Evolutionary conservation across 2,888 invertebrate genomes (phyloP), one percentile per base, ranked within the genome.

Genomic region (Cloeon dipterum): DNA sequence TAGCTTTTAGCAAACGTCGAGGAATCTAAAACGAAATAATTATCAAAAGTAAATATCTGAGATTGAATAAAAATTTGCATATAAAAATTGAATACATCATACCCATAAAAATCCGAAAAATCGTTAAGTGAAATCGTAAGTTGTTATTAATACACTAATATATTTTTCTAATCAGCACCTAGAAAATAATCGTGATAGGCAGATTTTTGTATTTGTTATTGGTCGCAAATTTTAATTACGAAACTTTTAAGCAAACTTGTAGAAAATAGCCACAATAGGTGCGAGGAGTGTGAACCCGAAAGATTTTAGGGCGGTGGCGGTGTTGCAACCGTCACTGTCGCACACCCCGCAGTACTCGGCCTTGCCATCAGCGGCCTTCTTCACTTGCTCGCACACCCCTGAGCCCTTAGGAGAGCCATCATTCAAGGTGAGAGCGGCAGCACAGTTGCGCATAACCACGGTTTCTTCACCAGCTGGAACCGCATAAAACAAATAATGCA

Each of bases 241-340:
- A n/a, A n/a, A n/a, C 29, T 7, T n/a, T 14, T 29, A 29, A n/a
- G 29, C 29, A 5, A 29, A 16, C 16, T 29, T 29, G n/a, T 14
- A 16, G n/a, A 29, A 29, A 16, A 29, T 16, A 7, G 29, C 29
- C 5, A 29, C 7, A 14, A 29, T 29, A 14, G 29, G 29, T 13
- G 29, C 29, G 13, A 29, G 29, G 5, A 29, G n/a, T n/a, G 29
- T 5, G 16, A 29, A 16, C 29, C 13, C 29, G 13, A 8, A 16
- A n/a, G 29, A 14, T 5, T 13, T 5, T 5, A 16, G 16, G 5
- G 29, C 16, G 5, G 29, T 29, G 37, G 59, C 59, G 19, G 55
- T 56, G 44, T 68, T 68, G 53, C 68, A 68, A 38, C 52, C 56
- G 40, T 68, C 66, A 41, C 55, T 58, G 47, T 61, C 56, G 47